phyloP scores from a whole-genome alignment of 2,888 invertebrate species.

The Drosophila ezoana region DNA sequence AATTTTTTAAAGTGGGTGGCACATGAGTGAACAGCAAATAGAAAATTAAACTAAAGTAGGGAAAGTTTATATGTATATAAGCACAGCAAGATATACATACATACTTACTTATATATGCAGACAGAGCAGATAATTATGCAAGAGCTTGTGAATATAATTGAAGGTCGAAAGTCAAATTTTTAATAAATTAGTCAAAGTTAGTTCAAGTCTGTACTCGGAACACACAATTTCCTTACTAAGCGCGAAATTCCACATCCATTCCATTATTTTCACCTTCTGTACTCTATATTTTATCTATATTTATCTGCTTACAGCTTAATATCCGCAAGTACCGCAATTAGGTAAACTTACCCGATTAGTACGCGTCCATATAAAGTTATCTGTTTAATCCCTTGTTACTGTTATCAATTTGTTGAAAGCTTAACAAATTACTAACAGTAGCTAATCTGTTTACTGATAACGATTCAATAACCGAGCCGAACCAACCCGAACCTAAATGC shows the following conservation, averaged over 20 bases:
- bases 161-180: not conserved
- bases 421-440: conserved; percentile 14
- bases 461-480: conserved; percentile 1
- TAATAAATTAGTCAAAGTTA: conserved; percentile 11
- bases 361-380: conserved; percentile 4
- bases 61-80: conserved; percentile 9
- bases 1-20: conserved; percentile 44
- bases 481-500: conserved; percentile 21
- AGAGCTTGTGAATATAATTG: conserved; percentile 15
- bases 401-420: conserved; percentile 23
- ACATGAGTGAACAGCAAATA: conserved; percentile 25
- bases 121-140: conserved; percentile 21
- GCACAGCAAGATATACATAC: not conserved
- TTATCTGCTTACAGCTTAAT: too few relatives aligned
- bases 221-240: not conserved
- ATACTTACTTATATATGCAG: not conserved
- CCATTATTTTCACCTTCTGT: too few relatives aligned
- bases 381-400: conserved; percentile 13
- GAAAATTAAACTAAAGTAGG: conserved; percentile 16
- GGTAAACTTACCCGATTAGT: not conserved
- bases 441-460: conserved; percentile 39
- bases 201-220: not conserved
- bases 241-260: too few relatives aligned
- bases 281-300: too few relatives aligned
- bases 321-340: not conserved